Conservation (phyloP, 2,113 vertebrate genomes). For the Sphaerodactylus townsendi region DNA sequence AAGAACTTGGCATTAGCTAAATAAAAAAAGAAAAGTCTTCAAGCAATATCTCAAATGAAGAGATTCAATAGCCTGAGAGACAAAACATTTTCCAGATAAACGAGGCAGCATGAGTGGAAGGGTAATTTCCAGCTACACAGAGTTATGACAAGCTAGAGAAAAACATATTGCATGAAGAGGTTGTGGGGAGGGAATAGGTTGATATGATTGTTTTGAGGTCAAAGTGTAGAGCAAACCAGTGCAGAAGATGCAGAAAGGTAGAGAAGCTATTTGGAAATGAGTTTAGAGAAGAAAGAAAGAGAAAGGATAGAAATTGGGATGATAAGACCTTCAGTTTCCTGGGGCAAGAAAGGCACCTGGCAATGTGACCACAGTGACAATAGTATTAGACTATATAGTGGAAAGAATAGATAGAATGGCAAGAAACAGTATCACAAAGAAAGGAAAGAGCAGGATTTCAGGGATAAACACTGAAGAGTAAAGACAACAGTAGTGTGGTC, state of each 20-base stretch:
- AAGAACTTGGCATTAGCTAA: conserved; percentile 23
- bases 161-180: conserved; percentile 4
- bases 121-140: conserved; percentile 11
- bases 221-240: conserved; percentile 10
- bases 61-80: conserved; percentile 11
- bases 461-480: conserved; percentile 10
- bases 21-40: background rate
- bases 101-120: background rate
- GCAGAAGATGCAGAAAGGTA: conserved; percentile 24
- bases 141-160: conserved; percentile 7
- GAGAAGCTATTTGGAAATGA: conserved; percentile 37
- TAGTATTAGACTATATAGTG: background rate
- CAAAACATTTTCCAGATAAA: conserved; percentile 50
- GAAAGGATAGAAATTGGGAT: conserved; percentile 21
- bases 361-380: conserved; percentile 3
- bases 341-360: background rate
- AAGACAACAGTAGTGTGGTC: background rate
- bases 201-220: conserved; percentile 25
- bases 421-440: conserved; percentile 34
- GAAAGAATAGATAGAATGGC: background rate
- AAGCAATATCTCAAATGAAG: conserved; percentile 29
- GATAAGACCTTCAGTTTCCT: background rate
- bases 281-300: conserved; percentile 27
- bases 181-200: conserved; percentile 13
- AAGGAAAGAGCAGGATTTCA: conserved; percentile 36